Percentiles rank a stretch among this genome's conserved stretches.
These are phyloP conservation scores for Drosophila paracracens DNA, from an alignment of 2,888 invertebrate species.

Conservation along the genomic window DNA sequence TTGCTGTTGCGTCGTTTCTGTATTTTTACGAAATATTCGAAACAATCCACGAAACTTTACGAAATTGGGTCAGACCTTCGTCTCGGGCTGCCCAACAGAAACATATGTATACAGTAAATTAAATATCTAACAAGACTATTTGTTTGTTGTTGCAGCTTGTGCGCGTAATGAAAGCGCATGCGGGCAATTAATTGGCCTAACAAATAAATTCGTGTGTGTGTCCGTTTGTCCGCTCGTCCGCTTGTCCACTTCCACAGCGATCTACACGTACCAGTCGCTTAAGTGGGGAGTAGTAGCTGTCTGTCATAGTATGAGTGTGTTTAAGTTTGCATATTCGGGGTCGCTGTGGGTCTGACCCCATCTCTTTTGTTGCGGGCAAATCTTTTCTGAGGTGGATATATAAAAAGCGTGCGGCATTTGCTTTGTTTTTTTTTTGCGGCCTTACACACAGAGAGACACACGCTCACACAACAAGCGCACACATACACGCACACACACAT, in stretches of 20 bases:
- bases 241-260: conserved; percentile 25
- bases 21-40: conserved; percentile 65
- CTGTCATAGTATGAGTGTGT: background rate
- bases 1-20: conserved; percentile 47
- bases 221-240: background rate
- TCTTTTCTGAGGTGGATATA: conserved; percentile 21
- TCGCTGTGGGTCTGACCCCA: conserved; percentile 30
- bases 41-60: conserved; percentile 61
- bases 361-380: conserved; percentile 28
- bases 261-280: background rate
- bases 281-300: background rate
- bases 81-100: conserved; percentile 27
- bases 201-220: conserved; percentile 55
- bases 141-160: conserved; percentile 32
- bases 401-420: conserved; percentile 22
- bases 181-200: conserved; percentile 73
- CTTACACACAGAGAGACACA: conserved; percentile 11
- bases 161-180: conserved; percentile 73
- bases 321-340: conserved; percentile 33
- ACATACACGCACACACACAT: conserved; percentile 4
- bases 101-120: conserved; percentile 34
- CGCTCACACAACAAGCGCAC: background rate
- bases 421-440: conserved; percentile 33
- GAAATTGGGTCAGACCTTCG: conserved; percentile 64
- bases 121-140: conserved; percentile 51